A percentile compares a stretch with the other conserved stretches of the same genome.
Evolutionary conservation across 2,888 invertebrate genomes (phyloP).

Genomic region (Nebria salina): DNA sequence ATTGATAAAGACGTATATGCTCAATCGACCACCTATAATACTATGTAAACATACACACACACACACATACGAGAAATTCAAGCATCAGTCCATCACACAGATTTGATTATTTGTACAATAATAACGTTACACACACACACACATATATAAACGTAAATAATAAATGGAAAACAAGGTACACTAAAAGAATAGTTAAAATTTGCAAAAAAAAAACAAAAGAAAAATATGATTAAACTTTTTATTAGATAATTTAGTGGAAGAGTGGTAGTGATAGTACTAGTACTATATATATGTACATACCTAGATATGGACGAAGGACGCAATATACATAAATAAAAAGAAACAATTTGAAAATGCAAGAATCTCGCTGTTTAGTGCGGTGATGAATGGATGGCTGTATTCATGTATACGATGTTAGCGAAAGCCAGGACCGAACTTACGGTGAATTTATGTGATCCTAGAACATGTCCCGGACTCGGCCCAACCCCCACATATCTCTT

Average conservation of each 20-base stretch:
- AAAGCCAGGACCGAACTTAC: conserved; percentile 40
- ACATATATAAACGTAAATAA: neutral
- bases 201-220: too few relatives aligned
- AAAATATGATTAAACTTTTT: too few relatives aligned
- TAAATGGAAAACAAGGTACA: too few relatives aligned
- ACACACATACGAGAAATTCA: too few relatives aligned
- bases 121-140: neutral
- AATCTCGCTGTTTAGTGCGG: too few relatives aligned
- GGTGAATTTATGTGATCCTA: conserved; percentile 42
- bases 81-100: neutral
- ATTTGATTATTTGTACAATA: neutral
- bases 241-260: too few relatives aligned
- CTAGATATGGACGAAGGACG: too few relatives aligned
- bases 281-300: too few relatives aligned
- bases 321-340: too few relatives aligned
- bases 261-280: too few relatives aligned
- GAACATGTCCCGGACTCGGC: conserved; percentile 40
- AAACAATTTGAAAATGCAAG: too few relatives aligned
- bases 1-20: neutral
- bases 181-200: too few relatives aligned
- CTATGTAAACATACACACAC: neutral
- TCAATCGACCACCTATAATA: neutral
- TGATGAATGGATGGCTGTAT: conserved; percentile 17
- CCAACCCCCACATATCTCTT: conserved; percentile 42
- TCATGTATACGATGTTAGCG: conserved; percentile 25